Base-by-base conservation (phyloP, 2,113 vertebrate species). In the Smithornis capensis region DNA sequence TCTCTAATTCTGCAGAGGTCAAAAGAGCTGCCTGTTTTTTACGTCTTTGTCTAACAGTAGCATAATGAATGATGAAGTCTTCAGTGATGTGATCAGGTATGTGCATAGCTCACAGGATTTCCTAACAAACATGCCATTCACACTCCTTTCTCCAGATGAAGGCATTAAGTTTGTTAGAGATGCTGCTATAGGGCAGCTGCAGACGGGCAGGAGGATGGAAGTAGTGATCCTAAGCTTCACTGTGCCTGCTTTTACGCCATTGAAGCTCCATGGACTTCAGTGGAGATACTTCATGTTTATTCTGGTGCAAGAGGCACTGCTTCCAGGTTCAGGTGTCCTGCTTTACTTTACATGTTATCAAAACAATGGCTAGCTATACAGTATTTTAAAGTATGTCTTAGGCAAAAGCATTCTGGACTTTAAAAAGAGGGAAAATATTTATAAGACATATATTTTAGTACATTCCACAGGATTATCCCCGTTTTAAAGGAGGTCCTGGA, bases 401-500 rank as follows among this genome's bases (percentile, higher is more conserved):
- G 68, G 47, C 40, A 87, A 80, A 91, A 84, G 29, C 47, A 80
- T 86, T 70, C 63, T 5, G 11, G 64, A 63, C 23, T 78, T 81
- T 86, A 15, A 94, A 85, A 89, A 76, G 45, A 79, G 8, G 38
- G 60, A 84, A 87, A 83, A 84, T 27, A 79, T 7, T 79, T 27
- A 76, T 9, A 87, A 79, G 27, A 62, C 29, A 7, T 82, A 53
- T 91, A 94, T 94, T 92, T 96, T 91, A 89, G 47, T 95, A 85
- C 11, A 23, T 71, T 62, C 71, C 71, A 42, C 60, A 77, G 88
- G 82, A 74, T 81, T 74, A 83, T 80, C 45, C 50, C 67, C 14
- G 38, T 85, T 91, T 86, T 92, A 94, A 92, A 93, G 87, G 78
- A 90, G 22, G 19, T 94, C 78, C 64, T 85, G 38, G 78, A 89